These are phyloP conservation scores for Cyprinodon tularosa DNA, from an alignment of 2,113 vertebrate genomes.

Conservation along the genomic window DNA sequence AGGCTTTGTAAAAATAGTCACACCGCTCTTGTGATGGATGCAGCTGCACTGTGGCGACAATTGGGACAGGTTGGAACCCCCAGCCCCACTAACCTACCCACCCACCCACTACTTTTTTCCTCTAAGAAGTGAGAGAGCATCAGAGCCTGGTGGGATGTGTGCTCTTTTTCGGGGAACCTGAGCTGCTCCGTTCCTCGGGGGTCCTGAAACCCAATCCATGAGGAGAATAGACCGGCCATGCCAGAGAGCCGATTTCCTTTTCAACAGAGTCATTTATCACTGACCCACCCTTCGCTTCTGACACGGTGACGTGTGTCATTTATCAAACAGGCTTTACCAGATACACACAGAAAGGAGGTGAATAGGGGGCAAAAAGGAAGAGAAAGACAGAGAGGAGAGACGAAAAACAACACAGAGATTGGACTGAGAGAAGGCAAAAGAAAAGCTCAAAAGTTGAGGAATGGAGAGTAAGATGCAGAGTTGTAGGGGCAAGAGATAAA, in stretches of 20 bases:
- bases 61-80: slow-evolving; percentile 76
- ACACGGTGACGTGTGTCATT: slow-evolving; percentile 99
- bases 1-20: slow-evolving; percentile 77
- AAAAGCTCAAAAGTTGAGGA: slow-evolving; percentile 3
- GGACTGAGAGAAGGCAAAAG: slow-evolving; percentile 60
- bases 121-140: slow-evolving; percentile 59
- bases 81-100: slow-evolving; percentile 41
- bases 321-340: slow-evolving; percentile 93
- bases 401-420: slow-evolving; percentile 60
- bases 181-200: slow-evolving; percentile 89
- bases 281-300: slow-evolving; percentile 95
- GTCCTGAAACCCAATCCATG: slow-evolving; percentile 82
- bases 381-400: slow-evolving; percentile 66
- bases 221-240: slow-evolving; percentile 85
- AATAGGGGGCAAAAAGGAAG: slow-evolving; percentile 58
- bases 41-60: slow-evolving; percentile 79
- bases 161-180: slow-evolving; percentile 84
- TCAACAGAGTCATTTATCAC: slow-evolving; percentile 98
- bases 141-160: slow-evolving; percentile 73
- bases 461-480: slow-evolving; percentile 55
- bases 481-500: slow-evolving; percentile 39
- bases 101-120: slow-evolving; percentile 27
- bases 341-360: slow-evolving; percentile 75
- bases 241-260: slow-evolving; percentile 99
- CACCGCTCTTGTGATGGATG: slow-evolving; percentile 77